Evolutionary conservation across 2,797 vertebrate species (phyloP).

Genomic region (Lutjanus campechanus): DNA sequence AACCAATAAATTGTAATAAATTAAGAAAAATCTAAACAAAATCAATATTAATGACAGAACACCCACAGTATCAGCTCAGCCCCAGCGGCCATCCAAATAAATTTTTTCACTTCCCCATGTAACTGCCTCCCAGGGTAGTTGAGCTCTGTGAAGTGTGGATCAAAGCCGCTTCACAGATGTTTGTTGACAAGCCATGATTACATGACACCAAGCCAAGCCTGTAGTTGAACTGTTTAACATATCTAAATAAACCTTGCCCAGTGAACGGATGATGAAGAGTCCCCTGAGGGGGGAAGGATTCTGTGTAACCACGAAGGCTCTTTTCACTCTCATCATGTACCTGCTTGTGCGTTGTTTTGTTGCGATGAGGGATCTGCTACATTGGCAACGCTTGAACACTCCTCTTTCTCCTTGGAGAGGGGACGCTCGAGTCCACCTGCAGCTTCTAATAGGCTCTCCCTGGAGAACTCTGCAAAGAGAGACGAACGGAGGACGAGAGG

Average conservation of each 20-base stretch:
- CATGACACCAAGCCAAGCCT: slow-evolving; percentile 42
- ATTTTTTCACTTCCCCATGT: slow-evolving; percentile 4
- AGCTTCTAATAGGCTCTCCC: slow-evolving; percentile 82
- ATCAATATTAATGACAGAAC: slow-evolving; percentile 1
- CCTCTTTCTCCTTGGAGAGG: slow-evolving; percentile 70
- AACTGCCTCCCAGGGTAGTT: slow-evolving; percentile 28
- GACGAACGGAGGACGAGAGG: slow-evolving; percentile 20
- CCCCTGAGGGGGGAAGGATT: slow-evolving; percentile 10
- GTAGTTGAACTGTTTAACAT: slow-evolving; percentile 41
- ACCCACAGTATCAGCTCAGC: background rate
- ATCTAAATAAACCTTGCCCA: slow-evolving; percentile 45
- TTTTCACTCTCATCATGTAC: slow-evolving; percentile 46
- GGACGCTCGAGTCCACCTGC: slow-evolving; percentile 72
- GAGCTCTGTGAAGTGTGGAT: slow-evolving; percentile 52
- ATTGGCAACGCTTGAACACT: slow-evolving; percentile 54
- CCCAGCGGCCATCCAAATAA: no score
- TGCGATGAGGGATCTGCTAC: slow-evolving; percentile 66
- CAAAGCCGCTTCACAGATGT: slow-evolving; percentile 56
- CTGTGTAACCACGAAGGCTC: background rate
- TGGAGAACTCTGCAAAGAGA: slow-evolving; percentile 82
- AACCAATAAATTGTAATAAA: background rate
- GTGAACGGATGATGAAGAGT: slow-evolving; percentile 20
- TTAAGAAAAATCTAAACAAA: background rate
- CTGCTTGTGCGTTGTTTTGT: slow-evolving; percentile 72
- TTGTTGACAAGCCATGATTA: slow-evolving; percentile 56